Conservation (phyloP, 2,888 invertebrate genomes). For the Netelia melanura region DNA sequence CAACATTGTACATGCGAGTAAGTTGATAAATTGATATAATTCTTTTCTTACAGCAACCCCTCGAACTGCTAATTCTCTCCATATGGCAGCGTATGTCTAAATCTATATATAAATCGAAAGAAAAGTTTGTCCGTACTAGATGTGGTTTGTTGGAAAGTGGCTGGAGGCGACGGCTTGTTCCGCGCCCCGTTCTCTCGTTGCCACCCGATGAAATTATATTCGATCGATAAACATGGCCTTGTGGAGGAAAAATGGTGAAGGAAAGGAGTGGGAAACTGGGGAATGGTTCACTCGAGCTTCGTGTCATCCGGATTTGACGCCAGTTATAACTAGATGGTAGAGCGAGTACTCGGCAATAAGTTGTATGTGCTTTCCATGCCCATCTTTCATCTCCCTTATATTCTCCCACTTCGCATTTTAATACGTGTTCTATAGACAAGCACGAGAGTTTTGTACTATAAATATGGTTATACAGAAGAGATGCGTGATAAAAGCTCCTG, state of each 20-base stretch:
- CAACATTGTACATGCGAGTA: too few relatives aligned
- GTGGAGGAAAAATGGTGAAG: neutral
- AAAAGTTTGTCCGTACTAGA: slow-evolving; percentile 21
- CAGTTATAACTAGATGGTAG: slow-evolving; percentile 53
- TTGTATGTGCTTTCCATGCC: slow-evolving; percentile 6
- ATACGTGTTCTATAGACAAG: neutral
- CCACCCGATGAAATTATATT: slow-evolving; percentile 60
- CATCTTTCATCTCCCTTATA: neutral
- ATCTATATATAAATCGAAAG: slow-evolving; percentile 8
- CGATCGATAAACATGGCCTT: slow-evolving; percentile 65
- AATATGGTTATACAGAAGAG: neutral
- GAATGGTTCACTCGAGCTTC: slow-evolving; percentile 6
- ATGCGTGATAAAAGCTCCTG: neutral
- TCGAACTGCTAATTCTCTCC: too few relatives aligned
- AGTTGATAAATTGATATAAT: too few relatives aligned
- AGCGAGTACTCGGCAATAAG: slow-evolving; percentile 21
- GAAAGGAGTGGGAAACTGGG: slow-evolving; percentile 21
- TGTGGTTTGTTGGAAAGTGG: slow-evolving; percentile 46
- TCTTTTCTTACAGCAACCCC: too few relatives aligned
- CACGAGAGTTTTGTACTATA: neutral
- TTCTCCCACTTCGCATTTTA: slow-evolving; percentile 29
- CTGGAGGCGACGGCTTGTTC: slow-evolving; percentile 16
- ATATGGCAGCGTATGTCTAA: too few relatives aligned
- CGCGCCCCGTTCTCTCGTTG: neutral
- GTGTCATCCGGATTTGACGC: slow-evolving; percentile 67